These are phyloP conservation scores for Lepus americanus DNA, from an alignment of 2,113 vertebrate genomes.

Conservation along the genomic window DNA sequence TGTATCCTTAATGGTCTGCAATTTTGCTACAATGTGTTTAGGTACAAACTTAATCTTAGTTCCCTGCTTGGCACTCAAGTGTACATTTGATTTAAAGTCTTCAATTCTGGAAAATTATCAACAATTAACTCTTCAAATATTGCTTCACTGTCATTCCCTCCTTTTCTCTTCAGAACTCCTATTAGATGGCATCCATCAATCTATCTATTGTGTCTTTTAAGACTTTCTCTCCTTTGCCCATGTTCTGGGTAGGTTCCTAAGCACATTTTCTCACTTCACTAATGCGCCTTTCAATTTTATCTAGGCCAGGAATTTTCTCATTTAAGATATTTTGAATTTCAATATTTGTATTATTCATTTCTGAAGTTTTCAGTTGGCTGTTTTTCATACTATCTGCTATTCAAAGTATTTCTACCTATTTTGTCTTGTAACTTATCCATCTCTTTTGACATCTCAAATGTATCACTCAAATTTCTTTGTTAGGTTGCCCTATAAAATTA, in stretches of 20 bases:
- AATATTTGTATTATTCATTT: neutral
- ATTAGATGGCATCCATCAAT: neutral
- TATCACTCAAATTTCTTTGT: slow-evolving; percentile 1
- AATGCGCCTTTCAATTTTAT: neutral
- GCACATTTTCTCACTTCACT: neutral
- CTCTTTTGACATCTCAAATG: neutral
- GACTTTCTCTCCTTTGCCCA: neutral
- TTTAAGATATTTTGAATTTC: neutral
- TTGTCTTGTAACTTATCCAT: slow-evolving; percentile 31
- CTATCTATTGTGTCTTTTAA: neutral
- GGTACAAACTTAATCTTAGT: neutral
- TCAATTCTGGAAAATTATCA: neutral
- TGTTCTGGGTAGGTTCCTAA: too few species aligned
- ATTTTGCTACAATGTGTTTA: neutral
- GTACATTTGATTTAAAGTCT: neutral
- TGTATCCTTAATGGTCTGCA: neutral
- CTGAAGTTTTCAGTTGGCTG: neutral
- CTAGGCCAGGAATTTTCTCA: neutral
- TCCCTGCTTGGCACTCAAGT: neutral
- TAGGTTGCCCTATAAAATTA: neutral
- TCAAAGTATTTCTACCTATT: neutral
- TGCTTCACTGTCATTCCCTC: neutral
- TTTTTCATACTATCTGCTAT: neutral
- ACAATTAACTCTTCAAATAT: neutral
- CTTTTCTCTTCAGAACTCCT: neutral